A percentile compares a stretch with the other conserved stretches of the same genome.
phyloP scores from a whole-genome alignment of 2,113 vertebrate species.

The Morone saxatilis region DNA sequence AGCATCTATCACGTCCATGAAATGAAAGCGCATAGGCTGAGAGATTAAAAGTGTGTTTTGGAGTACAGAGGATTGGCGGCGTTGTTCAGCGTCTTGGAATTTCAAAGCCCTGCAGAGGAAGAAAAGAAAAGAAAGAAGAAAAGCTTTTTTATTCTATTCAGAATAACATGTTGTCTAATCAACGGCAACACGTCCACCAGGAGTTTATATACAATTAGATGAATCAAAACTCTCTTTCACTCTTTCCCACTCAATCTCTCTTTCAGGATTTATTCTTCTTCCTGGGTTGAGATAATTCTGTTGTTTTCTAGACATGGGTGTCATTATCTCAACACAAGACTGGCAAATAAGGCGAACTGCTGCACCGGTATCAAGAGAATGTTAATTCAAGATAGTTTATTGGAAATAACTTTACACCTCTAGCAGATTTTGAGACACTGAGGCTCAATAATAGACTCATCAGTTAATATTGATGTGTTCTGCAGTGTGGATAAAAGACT shows the following conservation, averaged over 20 bases:
- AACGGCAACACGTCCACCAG: neutral
- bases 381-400: neutral
- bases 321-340: neutral
- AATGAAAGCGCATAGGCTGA: constrained; percentile 45
- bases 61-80: constrained; percentile 25
- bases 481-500: constrained; percentile 1
- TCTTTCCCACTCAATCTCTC: neutral
- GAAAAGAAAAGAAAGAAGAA: neutral
- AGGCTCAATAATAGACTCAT: neutral
- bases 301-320: neutral
- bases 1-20: constrained; percentile 34
- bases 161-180: constrained; percentile 26
- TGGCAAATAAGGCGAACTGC: neutral
- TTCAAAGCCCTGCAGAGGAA: constrained; percentile 15
- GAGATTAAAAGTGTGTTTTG: constrained; percentile 36
- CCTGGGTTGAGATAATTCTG: neutral
- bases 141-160: constrained; percentile 19
- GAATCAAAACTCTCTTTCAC: neutral
- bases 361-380: neutral
- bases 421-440: neutral
- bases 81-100: constrained; percentile 34
- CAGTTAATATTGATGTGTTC: neutral
- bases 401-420: neutral
- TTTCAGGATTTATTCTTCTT: too few species aligned
- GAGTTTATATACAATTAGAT: neutral